A percentile compares a stretch with the other conserved stretches of the same genome.
These are phyloP conservation scores for Scalopus aquaticus DNA, from an alignment of 2,113 vertebrate species.

Conservation along the genomic window DNA sequence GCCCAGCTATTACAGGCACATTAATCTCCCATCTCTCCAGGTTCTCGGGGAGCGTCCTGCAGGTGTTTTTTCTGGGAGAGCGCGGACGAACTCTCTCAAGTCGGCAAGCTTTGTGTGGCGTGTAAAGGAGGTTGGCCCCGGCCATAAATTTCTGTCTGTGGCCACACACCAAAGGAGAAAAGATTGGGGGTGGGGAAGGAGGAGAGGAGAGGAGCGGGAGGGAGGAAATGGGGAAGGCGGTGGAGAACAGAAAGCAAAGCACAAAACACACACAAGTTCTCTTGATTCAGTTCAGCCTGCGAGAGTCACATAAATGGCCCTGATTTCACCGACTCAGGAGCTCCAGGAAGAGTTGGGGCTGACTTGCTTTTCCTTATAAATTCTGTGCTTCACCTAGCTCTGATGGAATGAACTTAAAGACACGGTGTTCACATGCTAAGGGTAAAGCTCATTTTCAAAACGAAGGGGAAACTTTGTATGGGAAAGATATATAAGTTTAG, in stretches of 20 bases:
- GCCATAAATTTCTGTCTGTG: conserved; percentile 88
- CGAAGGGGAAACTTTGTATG: background rate
- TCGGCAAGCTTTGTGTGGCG: conserved; percentile 72
- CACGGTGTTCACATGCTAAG: background rate
- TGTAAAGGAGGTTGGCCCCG: conserved; percentile 84
- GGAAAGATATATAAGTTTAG: background rate
- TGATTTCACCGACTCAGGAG: background rate
- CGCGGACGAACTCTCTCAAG: conserved; percentile 80
- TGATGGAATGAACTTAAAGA: background rate
- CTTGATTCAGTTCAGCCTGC: background rate
- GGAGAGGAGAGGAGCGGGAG: background rate
- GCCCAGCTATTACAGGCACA: conserved; percentile 84
- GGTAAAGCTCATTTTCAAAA: background rate
- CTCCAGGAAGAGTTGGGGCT: background rate
- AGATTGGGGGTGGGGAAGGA: conserved; percentile 31
- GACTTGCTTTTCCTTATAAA: background rate
- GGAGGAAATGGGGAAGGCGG: background rate
- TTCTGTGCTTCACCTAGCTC: background rate
- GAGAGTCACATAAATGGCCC: background rate
- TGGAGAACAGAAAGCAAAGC: background rate
- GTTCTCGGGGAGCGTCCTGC: conserved; percentile 85
- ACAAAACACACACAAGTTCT: background rate
- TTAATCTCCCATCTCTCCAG: conserved; percentile 89
- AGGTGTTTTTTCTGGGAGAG: conserved; percentile 86
- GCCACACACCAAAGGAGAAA: conserved; percentile 84